phyloP scores from a whole-genome alignment of 2,888 invertebrate genomes.

The Thereva unica region DNA sequence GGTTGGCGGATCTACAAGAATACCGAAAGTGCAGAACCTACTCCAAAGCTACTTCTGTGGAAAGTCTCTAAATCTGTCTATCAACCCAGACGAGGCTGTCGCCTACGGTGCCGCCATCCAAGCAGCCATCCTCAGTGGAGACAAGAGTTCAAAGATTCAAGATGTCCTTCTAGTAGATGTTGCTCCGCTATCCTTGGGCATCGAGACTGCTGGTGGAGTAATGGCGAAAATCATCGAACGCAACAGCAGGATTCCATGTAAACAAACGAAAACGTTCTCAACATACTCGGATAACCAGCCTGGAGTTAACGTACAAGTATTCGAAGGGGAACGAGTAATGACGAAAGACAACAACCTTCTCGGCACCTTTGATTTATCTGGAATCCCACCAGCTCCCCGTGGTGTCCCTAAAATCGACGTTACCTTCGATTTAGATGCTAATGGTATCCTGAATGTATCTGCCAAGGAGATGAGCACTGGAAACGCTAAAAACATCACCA shows the following conservation, averaged over 20 bases:
- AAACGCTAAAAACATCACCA: constrained; percentile 76
- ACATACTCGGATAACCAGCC: constrained; percentile 83
- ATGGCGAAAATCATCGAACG: constrained; percentile 78
- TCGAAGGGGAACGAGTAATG: constrained; percentile 83
- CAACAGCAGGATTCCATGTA: constrained; percentile 73
- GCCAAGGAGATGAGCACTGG: constrained; percentile 72
- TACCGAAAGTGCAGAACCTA: constrained; percentile 76
- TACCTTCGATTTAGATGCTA: constrained; percentile 82
- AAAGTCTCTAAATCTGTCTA: constrained; percentile 72
- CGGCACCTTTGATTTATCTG: constrained; percentile 93
- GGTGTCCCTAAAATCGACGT: constrained; percentile 88
- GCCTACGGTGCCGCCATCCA: constrained; percentile 79
- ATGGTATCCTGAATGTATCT: constrained; percentile 90
- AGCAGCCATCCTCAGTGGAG: constrained; percentile 72
- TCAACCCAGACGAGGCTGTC: constrained; percentile 81
- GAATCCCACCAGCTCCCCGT: constrained; percentile 92
- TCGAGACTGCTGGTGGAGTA: constrained; percentile 81
- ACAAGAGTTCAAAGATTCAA: constrained; percentile 73
- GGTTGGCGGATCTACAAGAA: constrained; percentile 80
- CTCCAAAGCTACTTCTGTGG: constrained; percentile 76
- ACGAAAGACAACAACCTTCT: constrained; percentile 92
- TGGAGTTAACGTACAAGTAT: constrained; percentile 73
- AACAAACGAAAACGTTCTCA: constrained; percentile 74
- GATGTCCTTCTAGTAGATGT: constrained; percentile 74
- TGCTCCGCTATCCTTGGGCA: constrained; percentile 71